Evolutionary conservation across 2,113 vertebrate genomes (phyloP).

Genomic region (Parus major): DNA sequence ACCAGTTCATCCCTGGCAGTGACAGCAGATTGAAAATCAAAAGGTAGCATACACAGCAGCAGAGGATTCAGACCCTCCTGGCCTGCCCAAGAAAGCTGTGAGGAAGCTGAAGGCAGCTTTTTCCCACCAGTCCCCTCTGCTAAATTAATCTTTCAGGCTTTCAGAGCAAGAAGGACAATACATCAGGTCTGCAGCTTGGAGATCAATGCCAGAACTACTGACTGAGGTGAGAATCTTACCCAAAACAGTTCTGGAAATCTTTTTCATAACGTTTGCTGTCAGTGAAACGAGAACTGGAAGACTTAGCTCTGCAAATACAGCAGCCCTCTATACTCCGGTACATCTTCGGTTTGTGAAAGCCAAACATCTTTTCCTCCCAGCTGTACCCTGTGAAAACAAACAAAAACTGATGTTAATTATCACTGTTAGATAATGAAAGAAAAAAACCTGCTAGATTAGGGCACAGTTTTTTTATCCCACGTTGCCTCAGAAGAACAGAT

Average conservation of each 20-base stretch:
- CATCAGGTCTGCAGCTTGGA: neutral
- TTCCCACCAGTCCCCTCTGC: neutral
- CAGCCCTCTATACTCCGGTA: conserved; percentile 97
- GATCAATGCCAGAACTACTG: neutral
- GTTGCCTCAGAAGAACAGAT: neutral
- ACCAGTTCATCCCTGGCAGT: neutral
- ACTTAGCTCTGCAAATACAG: conserved; percentile 98
- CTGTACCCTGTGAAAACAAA: conserved; percentile 63
- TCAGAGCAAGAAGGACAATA: neutral
- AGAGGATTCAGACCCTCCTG: neutral
- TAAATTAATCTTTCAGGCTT: neutral
- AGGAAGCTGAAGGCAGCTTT: neutral
- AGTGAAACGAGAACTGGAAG: conserved; percentile 97
- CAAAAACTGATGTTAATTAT: conserved; percentile 25
- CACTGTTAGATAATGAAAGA: neutral
- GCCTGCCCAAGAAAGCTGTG: neutral
- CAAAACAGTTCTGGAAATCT: conserved; percentile 97
- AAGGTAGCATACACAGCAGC: rapidly evolving
- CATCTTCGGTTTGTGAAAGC: conserved; percentile 99
- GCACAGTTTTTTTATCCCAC: neutral
- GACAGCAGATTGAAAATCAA: neutral
- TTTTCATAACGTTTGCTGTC: conserved; percentile 98
- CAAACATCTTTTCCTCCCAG: conserved; percentile 88
- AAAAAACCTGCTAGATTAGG: neutral
- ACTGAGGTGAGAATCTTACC: conserved; percentile 77